Conservation (phyloP, 1,140 invertebrate species). For the Neuroterus valhalla region DNA sequence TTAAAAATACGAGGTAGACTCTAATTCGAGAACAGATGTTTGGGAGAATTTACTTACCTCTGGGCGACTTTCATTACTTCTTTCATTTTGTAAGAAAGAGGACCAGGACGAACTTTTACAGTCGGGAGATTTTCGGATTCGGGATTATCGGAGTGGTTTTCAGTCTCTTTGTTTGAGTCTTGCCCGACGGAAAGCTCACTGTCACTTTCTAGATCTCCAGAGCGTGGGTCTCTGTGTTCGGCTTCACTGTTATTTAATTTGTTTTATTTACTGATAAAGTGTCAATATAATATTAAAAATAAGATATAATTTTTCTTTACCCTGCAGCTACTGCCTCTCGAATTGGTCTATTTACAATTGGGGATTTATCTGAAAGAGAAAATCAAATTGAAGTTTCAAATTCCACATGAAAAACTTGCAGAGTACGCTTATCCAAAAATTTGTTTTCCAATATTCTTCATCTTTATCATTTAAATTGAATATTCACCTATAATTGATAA, state of each 20-base stretch:
- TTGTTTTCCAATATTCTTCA: no score
- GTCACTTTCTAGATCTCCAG: constrained; percentile 52
- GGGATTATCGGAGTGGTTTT: background rate
- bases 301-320: background rate
- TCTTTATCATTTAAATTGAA: no score
- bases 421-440: no score
- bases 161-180: constrained; percentile 36
- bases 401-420: constrained; percentile 20
- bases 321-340: background rate
- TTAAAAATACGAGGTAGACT: background rate
- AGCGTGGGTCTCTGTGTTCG: constrained; percentile 28
- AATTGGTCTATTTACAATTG: constrained; percentile 20
- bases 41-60: background rate
- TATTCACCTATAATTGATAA: constrained; percentile 57
- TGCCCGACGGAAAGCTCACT: constrained; percentile 67
- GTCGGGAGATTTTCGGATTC: constrained; percentile 3
- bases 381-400: background rate
- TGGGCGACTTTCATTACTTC: constrained; percentile 36
- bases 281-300: no score
- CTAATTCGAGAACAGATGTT: background rate
- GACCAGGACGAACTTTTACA: constrained; percentile 52
- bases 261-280: background rate
- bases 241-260: constrained; percentile 28
- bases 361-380: constrained; percentile 21
- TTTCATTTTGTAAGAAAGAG: constrained; percentile 65